phyloP scores from a whole-genome alignment of 2,113 vertebrate species.

The Anas platyrhynchos region DNA sequence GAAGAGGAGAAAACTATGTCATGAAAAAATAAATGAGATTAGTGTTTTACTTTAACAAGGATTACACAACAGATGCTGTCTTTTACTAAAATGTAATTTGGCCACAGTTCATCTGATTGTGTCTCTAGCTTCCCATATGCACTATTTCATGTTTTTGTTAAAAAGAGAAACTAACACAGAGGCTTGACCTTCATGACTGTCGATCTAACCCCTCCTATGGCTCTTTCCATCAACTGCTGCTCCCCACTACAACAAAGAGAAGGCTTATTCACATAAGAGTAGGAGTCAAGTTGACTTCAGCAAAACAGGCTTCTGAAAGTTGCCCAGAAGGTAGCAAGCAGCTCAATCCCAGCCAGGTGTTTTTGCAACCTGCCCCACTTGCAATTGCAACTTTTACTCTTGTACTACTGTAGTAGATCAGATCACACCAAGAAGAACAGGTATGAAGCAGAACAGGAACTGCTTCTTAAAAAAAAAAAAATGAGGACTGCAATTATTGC shows the following conservation, averaged over 20 bases:
- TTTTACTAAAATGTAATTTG: not conserved
- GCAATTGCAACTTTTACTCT: not conserved
- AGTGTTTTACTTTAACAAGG: not conserved
- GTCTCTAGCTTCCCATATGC: not conserved
- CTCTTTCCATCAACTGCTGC: not conserved
- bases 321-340: not conserved
- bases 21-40: not conserved
- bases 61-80: not conserved
- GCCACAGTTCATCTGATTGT: not conserved
- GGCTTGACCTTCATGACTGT: not conserved
- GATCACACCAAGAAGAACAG: not conserved
- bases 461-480: not conserved
- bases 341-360: not conserved
- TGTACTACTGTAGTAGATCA: not conserved
- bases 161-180: not conserved
- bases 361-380: not conserved
- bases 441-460: not conserved
- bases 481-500: not conserved
- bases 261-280: not conserved
- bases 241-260: not conserved
- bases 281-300: not conserved
- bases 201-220: not conserved
- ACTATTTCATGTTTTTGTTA: not conserved
- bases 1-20: not conserved
- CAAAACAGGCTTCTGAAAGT: not conserved